Evolutionary conservation across 92 coral and sea anemone species (phyloP).

Genomic region (Galaxea fascicularis): DNA sequence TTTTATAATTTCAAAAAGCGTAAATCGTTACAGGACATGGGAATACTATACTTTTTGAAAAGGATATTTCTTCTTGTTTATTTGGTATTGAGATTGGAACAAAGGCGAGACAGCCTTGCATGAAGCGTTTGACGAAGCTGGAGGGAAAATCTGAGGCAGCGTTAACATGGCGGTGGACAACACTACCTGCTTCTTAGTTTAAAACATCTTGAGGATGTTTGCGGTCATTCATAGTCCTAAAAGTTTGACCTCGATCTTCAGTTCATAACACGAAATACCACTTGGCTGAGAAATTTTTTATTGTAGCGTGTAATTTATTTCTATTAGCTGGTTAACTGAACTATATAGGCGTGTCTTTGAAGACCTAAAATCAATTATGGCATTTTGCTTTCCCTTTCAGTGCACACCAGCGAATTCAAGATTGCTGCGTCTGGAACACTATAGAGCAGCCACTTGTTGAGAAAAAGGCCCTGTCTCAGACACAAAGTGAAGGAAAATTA

Average conservation of each 20-base stretch:
- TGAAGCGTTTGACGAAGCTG: neutral
- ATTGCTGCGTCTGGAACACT: neutral
- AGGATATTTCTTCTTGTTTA: neutral
- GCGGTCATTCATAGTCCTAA: too few species aligned
- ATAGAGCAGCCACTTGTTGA: too few species aligned
- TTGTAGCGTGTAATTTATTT: neutral
- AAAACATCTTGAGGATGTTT: neutral
- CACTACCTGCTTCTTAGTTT: neutral
- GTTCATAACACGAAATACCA: neutral
- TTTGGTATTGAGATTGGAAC: neutral
- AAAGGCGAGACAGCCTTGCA: neutral
- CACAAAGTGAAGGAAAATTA: neutral
- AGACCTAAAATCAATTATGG: neutral
- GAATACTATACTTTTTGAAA: neutral
- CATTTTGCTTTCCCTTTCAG: neutral
- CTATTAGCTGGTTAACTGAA: neutral
- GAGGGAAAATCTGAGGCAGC: neutral
- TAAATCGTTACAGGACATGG: neutral
- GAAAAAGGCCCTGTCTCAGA: neutral
- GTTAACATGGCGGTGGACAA: constrained; percentile 14
- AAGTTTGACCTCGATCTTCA: neutral
- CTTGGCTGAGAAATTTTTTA: neutral
- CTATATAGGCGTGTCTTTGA: neutral
- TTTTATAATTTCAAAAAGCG: neutral
- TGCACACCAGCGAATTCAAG: neutral